Conservation (phyloP, 2,888 invertebrate genomes). For the Phlogophora meticulosa region DNA sequence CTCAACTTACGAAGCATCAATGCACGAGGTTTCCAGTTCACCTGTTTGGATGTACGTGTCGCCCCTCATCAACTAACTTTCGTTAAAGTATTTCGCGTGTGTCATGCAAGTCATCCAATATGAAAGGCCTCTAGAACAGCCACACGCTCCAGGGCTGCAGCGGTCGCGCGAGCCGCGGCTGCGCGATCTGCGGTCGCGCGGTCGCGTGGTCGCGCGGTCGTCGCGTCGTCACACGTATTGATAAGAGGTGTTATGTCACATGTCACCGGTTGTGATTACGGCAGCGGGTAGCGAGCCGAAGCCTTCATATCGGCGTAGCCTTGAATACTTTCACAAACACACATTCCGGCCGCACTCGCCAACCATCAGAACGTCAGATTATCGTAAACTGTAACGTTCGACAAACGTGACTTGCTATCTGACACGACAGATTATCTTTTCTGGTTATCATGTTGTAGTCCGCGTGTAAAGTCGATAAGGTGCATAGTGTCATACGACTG, state of each 20-base stretch:
- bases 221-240: constrained; percentile 8
- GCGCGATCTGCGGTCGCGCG: background rate
- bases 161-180: background rate
- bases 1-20: too few species aligned
- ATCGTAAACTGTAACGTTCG: constrained; percentile 66
- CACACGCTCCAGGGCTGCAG: background rate
- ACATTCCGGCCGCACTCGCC: constrained; percentile 65
- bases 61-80: too few species aligned
- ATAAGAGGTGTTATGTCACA: constrained; percentile 36
- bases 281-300: constrained; percentile 23
- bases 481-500: constrained; percentile 24
- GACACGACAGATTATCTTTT: constrained; percentile 68
- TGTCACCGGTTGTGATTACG: constrained; percentile 7
- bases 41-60: too few species aligned
- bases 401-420: constrained; percentile 73
- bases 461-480: constrained; percentile 55
- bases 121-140: background rate
- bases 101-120: background rate
- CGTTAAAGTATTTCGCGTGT: background rate
- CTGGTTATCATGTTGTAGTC: constrained; percentile 64
- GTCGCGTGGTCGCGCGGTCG: too few species aligned
- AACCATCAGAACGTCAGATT: constrained; percentile 66
- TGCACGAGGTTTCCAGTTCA: too few species aligned
- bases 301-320: constrained; percentile 64
- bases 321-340: constrained; percentile 70